These are phyloP conservation scores for Eulemur mongoz DNA, from an alignment of 2,797 vertebrate species.

Conservation along the genomic window DNA sequence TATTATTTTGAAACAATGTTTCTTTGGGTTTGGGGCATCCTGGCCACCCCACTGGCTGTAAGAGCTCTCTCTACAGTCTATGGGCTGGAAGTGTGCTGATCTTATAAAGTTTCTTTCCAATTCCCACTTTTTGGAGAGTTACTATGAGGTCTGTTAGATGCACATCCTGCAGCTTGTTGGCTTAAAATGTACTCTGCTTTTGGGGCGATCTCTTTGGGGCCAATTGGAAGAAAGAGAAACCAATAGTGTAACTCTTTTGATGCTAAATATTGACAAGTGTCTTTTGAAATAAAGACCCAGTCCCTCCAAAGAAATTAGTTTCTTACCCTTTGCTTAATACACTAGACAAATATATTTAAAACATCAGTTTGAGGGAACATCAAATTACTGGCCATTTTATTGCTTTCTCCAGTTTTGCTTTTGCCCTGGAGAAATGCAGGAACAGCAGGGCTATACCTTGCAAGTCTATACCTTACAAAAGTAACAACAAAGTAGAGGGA, in stretches of 20 bases:
- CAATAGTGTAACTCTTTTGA: not conserved
- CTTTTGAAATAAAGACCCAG: not conserved
- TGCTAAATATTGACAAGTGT: not conserved
- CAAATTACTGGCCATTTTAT: not conserved
- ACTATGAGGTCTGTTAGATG: not conserved
- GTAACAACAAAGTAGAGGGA: not conserved
- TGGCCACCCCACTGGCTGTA: not conserved
- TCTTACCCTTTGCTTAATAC: slow-evolving; percentile 4
- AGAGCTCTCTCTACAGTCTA: not conserved
- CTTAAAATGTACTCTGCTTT: not conserved
- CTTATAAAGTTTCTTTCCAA: not conserved
- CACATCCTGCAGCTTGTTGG: not conserved
- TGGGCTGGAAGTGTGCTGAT: not conserved
- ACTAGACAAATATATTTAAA: not conserved
- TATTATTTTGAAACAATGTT: not conserved
- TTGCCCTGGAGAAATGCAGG: not conserved
- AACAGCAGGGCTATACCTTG: not conserved
- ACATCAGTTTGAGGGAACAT: not conserved
- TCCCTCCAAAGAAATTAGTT: not conserved
- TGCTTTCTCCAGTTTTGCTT: not conserved
- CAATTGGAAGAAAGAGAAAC: not conserved
- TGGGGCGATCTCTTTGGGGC: not conserved
- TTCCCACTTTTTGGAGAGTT: not conserved
- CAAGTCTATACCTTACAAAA: not conserved
- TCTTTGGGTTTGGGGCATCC: not conserved